Evolutionary conservation across 2,113 vertebrate species (phyloP), one percentile per base, ranked within the genome.

Genomic region (Oxygymnocypris stewartii): DNA sequence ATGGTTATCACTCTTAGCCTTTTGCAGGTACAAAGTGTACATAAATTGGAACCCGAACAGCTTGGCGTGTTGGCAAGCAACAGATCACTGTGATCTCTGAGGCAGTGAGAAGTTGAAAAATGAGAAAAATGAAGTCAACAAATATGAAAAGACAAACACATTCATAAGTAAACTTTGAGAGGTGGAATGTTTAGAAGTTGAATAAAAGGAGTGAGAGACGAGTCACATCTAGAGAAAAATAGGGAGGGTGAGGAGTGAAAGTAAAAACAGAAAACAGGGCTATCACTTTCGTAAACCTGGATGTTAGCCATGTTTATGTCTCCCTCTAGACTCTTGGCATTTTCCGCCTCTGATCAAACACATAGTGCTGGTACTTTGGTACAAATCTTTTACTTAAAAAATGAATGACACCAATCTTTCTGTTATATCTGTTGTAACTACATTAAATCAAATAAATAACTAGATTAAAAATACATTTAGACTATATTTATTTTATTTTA

Each of bases 11-110:
- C 90, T 86, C 57, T 23, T 63, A 65, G 84, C 10, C 25, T 71
- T 81, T 91, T 44, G 5, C 65, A 84, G 85, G 90, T 87, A 88
- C 89, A 91, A 86, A 89, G 76, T 84, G 84, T 87, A 37, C 87
- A 85, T 91, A 88, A 86, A 87, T 78, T 86, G 87, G 65, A 90
- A 91, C 90, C 81, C 88, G 88, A 92, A 91, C 75, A 87, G 84
- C 73, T 84, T 42, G n/a, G 89, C 90, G 88, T 89, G 89, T 89
- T 89, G 88, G 84, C 79, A 92, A 92, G 92, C 91, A 92, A 89
- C 86, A 86, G 79, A 71, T 82, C 76, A 75, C 90, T 93, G 69
- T 79, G 42, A 78, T 18, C 13, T 20, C 79, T 84, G 23, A 80
- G 61, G 61, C 10, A 79, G 76, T n/a, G 25, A 79, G 10, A 65